Base-by-base conservation (phyloP, 1,140 invertebrate genomes). In the Bombyx mandarina region DNA sequence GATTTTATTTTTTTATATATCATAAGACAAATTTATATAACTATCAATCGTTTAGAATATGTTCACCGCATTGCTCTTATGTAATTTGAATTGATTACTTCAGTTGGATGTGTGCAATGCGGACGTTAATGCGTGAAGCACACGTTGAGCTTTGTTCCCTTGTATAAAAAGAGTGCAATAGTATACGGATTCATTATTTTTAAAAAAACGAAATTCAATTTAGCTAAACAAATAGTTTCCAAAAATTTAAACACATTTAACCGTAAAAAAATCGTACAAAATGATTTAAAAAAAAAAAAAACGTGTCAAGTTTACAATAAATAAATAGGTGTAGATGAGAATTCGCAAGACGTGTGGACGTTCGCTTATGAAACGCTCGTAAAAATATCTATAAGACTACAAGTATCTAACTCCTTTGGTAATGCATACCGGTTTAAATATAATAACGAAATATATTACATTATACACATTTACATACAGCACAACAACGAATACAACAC, bases 361-460 rank as follows among this genome's bases (percentile, higher is more conserved):
- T 56, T 42, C 8, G 10, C 3, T 47, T 10, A 53, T 49, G 43
- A 59, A 56, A 35, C 26, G 26, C 26, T 35, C 26, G 26, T 35
- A 35, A 81, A 78, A 74, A 80, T 79, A 77, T 70, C 75, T 81
- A 77, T 35, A 79, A 70, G 58, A 77, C 74, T 81, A 82, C 68
- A 70, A 69, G 76, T 79, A 83, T 65, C 81, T 86, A 86, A 84
- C 71, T 75, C 75, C 81, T 84, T 86, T 86, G 83, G 83, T 84
- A 83, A 86, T 78, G 72, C 73, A 74, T 82, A 86, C 83, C 83
- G 83, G 79, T 73, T 79, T 82, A 67, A 70, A 79, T 69, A 72
- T 70, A 73, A 72, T 66, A 75, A 73, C 69, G 66, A 67, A 71
- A 77, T 73, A 82, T 71, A 78, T 73, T 75, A 79, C 69, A 71